Conservation (phyloP, 2,113 vertebrate species). For the Hemichromis elongatus region DNA sequence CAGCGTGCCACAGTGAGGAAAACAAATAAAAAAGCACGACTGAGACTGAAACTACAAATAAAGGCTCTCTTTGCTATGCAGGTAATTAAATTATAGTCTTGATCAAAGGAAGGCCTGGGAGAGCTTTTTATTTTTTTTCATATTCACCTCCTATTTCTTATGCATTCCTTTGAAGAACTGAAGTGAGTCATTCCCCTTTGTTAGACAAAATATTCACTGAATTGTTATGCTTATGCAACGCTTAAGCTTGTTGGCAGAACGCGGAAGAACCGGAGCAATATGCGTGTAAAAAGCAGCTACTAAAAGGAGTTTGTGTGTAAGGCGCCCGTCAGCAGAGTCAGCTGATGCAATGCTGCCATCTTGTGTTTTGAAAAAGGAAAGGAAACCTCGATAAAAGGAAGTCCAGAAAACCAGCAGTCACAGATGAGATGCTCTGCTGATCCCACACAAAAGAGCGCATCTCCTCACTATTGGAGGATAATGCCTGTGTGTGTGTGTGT, state of each 20-base stretch:
- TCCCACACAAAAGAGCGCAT: not conserved
- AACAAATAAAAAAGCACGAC: not conserved
- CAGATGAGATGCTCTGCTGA: not conserved
- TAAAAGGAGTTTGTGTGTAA: not conserved
- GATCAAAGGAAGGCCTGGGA: slow-evolving; percentile 50
- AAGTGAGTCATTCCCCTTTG: slow-evolving; percentile 54
- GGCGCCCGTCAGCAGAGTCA: too few relatives aligned
- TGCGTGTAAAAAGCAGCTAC: not conserved
- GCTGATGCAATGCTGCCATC: slow-evolving; percentile 55
- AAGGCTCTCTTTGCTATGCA: slow-evolving; percentile 29
- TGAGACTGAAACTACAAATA: slow-evolving; percentile 19
- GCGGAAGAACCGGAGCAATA: not conserved
- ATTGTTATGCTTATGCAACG: slow-evolving; percentile 32
- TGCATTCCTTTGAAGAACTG: slow-evolving; percentile 46
- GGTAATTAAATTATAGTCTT: slow-evolving; percentile 56
- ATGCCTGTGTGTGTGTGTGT: not conserved
- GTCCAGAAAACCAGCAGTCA: not conserved
- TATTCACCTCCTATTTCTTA: slow-evolving; percentile 15
- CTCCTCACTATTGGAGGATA: not conserved
- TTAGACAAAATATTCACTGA: slow-evolving; percentile 36
- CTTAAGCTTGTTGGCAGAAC: slow-evolving; percentile 7
- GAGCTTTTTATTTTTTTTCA: not conserved
- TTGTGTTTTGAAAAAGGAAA: slow-evolving; percentile 4
- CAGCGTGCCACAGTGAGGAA: not conserved
- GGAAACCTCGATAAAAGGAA: not conserved